Evolutionary conservation across 2,888 invertebrate species (phyloP), one percentile per base, ranked within the genome.

Genomic region (Dynastes grantii): DNA sequence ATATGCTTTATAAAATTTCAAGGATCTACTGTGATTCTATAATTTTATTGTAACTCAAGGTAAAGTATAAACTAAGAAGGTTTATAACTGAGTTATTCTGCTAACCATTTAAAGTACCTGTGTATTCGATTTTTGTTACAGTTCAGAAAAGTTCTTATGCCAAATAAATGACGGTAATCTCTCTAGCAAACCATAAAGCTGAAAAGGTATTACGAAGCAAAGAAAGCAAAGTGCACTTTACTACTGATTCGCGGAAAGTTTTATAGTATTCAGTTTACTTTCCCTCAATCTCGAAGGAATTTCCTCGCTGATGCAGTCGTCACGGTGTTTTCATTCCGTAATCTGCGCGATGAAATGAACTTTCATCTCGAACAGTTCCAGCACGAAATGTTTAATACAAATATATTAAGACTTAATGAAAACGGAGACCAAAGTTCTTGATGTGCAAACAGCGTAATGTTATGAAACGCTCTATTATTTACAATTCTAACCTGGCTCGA

Each of bases 401-500:
- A 81, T 79, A 73, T 78, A 79, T 81, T 79, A 81, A 78, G 78
- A 78, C 80, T 81, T 80, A 81, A 81, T 81, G 78, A 78, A 81
- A 78, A 78, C 73, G 77, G 75, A 73, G 78, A 79, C 73, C 73
- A 22, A 45, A 75, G 16, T 16, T 61, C 49, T 11, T n/a, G 61
- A 75, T 75, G 73, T 75, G 61, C 40, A 73, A 75, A 61, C 73
- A 45, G 22, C 73, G 73, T 45, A 13, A 37, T 22, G 61, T 75
- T 75, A 75, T 75, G 73, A 75, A 75, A 75, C 40, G 58, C 37
- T 75, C 32, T 61, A 75, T 75, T 75, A 75, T 61, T 75, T 75
- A 75, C 73, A 75, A 75, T 61, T 37, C 61, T 45, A 55, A 58
- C 71, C 16, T 71, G 55, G 16, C 16, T 55, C 32, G 29, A 8